These are phyloP conservation scores for Pangasius larnaudii DNA, from an alignment of 2,797 vertebrate genomes.

Conservation along the genomic window DNA sequence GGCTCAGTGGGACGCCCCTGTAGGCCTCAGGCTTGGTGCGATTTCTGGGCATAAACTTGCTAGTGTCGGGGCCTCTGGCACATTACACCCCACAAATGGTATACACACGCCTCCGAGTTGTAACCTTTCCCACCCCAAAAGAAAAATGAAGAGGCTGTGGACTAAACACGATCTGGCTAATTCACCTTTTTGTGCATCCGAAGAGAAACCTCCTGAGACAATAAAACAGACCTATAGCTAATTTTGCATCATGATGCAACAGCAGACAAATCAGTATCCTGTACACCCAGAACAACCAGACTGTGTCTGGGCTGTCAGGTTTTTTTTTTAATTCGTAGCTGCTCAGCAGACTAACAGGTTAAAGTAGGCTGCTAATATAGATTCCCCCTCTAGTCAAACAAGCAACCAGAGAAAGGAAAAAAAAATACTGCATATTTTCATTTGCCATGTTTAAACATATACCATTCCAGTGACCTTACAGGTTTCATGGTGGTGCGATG, in stretches of 20 bases:
- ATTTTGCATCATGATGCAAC: constrained; percentile 10
- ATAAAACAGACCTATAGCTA: constrained; percentile 7
- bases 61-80: constrained; percentile 74
- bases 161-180: constrained; percentile 20
- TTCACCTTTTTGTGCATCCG: not conserved
- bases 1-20: constrained; percentile 76
- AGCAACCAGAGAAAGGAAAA: not conserved
- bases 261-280: constrained; percentile 16
- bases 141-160: constrained; percentile 1
- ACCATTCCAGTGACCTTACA: not conserved
- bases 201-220: not conserved
- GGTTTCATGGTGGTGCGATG: too few relatives aligned
- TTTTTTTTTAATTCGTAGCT: not conserved
- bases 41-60: constrained; percentile 77
- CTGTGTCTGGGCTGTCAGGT: not conserved
- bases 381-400: not conserved
- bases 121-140: constrained; percentile 19
- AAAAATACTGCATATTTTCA: not conserved
- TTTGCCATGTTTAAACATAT: not conserved
- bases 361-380: not conserved
- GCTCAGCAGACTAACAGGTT: constrained; percentile 7
- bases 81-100: constrained; percentile 75
- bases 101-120: constrained; percentile 34
- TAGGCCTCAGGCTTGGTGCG: constrained; percentile 75
- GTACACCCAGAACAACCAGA: not conserved